Base-by-base conservation (phyloP, 2,797 vertebrate genomes). In the Myotis myotis region DNA sequence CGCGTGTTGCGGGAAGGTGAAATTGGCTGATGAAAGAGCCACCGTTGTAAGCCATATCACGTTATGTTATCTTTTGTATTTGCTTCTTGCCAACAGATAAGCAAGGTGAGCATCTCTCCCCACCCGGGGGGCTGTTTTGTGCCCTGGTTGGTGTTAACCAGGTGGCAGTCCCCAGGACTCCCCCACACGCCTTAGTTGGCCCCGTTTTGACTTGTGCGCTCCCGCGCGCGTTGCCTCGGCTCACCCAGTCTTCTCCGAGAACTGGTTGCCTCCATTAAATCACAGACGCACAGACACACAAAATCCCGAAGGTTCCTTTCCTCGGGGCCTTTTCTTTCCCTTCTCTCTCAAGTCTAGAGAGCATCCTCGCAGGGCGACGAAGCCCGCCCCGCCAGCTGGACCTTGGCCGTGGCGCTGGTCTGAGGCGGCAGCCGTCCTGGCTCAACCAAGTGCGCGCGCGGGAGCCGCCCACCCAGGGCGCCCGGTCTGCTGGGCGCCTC, bases 71-170 rank as follows among this genome's bases (percentile, higher is more conserved):
- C 53, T 87, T 92, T 79, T 36, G 53, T 78, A 49, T 85, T 95
- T 87, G 81, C 79, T 79, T 89, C 72, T 89, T 28, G 91, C 74
- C 83, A 87, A 66, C 66, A 85, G 76, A 88, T 89, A 38, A 89
- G 72, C 85, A 33, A 64, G 38, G 83, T 17, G 88, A 57, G 22
- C 55, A 13, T 4, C 53, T 10, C 41, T 82, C 51, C 36, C 89
- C 55, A 25, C 57, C 28, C 82, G 2, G 87, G 51, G 19, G 68
- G 81, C 23, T 79, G 47, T 13, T 83, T 41, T 57, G 41, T 30
- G 91, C 81, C 38, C 71, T 5, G 70, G 19, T 49, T 38, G 57
- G 11, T 13, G 57, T 55, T 36, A 55, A 8, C 36, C 41, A 22
- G 30, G 87, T 15, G 87, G 44, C 51, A 17, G 60, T 16, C 28